Percentiles rank a stretch among this genome's conserved stretches.
phyloP scores from a whole-genome alignment of 1,140 invertebrate genomes.

The Lycorma delicatula region DNA sequence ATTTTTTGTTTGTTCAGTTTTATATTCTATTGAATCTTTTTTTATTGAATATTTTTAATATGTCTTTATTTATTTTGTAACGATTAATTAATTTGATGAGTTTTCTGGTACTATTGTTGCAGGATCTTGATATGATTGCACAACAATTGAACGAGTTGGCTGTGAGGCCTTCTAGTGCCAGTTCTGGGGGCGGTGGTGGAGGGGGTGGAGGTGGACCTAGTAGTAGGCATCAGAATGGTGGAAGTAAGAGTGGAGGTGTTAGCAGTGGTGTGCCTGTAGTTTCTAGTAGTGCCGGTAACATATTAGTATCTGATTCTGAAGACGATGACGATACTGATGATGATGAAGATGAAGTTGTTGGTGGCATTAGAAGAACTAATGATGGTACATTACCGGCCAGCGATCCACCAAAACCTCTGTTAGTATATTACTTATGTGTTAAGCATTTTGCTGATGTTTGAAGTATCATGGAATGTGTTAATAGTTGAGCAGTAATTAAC shows the following conservation, averaged over 20 bases:
- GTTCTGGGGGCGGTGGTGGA: constrained; percentile 1
- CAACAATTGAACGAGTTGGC: constrained; percentile 89
- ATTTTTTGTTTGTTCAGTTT: no score
- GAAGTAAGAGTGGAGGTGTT: constrained; percentile 22
- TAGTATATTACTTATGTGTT: no score
- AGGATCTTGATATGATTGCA: constrained; percentile 88
- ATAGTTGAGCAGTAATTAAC: no score
- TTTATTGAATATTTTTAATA: no score
- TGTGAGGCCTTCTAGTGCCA: no score
- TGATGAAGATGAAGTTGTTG: constrained; percentile 41
- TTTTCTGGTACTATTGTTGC: constrained; percentile 39
- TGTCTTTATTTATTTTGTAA: no score
- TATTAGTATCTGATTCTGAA: constrained; percentile 24
- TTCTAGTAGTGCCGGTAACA: constrained; percentile 22
- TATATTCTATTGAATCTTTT: no score
- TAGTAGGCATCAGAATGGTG: constrained; percentile 26
- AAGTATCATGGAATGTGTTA: no score
- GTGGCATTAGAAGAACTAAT: constrained; percentile 54
- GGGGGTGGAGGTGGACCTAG: constrained; percentile 46
- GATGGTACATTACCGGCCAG: constrained; percentile 92
- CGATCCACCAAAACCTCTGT: constrained; percentile 93
- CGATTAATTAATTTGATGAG: no score
- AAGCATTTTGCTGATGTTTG: no score
- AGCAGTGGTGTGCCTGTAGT: constrained; percentile 19
- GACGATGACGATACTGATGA: constrained; percentile 42